Evolutionary conservation across 2,888 invertebrate species (phyloP).

Genomic region (Eristalinus sepulchralis): DNA sequence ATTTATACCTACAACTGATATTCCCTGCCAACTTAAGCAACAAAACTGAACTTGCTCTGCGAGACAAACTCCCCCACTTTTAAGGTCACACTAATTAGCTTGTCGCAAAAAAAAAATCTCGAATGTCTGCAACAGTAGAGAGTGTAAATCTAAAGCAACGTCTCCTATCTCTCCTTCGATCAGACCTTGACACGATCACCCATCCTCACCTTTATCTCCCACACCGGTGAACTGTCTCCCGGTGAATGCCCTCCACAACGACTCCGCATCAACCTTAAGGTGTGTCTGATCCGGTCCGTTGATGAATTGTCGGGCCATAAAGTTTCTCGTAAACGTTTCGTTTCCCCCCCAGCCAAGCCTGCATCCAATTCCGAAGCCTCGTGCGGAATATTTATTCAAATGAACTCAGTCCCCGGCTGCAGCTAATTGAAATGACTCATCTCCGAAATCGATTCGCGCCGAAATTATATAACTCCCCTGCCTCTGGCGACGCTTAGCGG

Average conservation of each 20-base stretch:
- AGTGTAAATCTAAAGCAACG: too few relatives aligned
- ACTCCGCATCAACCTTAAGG: background rate
- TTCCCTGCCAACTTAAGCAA: too few relatives aligned
- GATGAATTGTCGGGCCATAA: background rate
- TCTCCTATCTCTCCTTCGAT: background rate
- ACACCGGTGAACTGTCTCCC: background rate
- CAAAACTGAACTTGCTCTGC: too few relatives aligned
- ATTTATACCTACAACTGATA: too few relatives aligned
- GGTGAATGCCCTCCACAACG: background rate
- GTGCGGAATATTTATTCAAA: conserved; percentile 16
- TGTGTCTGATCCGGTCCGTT: background rate
- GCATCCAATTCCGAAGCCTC: conserved; percentile 2
- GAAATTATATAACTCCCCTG: conserved; percentile 13
- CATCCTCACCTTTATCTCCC: background rate
- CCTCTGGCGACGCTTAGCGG: background rate
- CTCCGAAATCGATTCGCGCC: conserved; percentile 20
- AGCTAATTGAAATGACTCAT: conserved; percentile 11
- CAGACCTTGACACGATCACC: background rate
- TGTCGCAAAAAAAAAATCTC: too few relatives aligned
- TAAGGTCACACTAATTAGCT: too few relatives aligned
- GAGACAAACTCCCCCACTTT: too few relatives aligned
- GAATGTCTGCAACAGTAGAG: too few relatives aligned
- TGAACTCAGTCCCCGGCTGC: background rate
- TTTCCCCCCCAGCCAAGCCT: background rate
- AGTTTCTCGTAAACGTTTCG: background rate